A percentile compares a stretch with the other conserved stretches of the same genome.
Conservation (phyloP, 1,140 invertebrate species). For the Rhopalosiphum padi region DNA sequence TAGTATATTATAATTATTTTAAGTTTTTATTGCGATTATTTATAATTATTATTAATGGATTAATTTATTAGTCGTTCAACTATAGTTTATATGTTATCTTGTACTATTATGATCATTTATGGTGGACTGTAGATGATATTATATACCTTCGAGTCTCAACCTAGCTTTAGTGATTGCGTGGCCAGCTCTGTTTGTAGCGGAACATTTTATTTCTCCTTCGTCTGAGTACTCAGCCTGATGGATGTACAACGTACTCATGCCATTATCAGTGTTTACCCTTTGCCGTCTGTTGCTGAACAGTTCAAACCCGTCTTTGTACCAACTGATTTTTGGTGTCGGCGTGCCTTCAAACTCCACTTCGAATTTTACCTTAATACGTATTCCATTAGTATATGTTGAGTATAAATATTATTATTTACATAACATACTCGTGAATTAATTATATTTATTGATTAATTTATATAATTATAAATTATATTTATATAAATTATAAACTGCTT, state of each 20-base stretch:
- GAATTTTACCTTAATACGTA: constrained; percentile 72
- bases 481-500: too few relatives aligned
- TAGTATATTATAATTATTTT: neutral
- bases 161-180: constrained; percentile 77
- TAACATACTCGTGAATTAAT: neutral
- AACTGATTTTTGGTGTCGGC: constrained; percentile 86
- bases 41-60: neutral
- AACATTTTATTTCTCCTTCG: constrained; percentile 88
- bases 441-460: neutral
- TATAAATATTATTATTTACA: neutral
- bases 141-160: constrained; percentile 74
- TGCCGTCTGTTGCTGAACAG: constrained; percentile 83
- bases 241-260: constrained; percentile 80
- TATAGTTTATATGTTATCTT: neutral
- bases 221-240: constrained; percentile 79
- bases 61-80: neutral
- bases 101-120: neutral
- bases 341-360: constrained; percentile 81
- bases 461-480: neutral
- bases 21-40: neutral
- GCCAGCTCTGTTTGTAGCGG: constrained; percentile 82
- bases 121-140: neutral
- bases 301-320: constrained; percentile 90
- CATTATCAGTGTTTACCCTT: constrained; percentile 77
- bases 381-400: neutral